Base-by-base conservation (phyloP, 2,797 vertebrate genomes). In the Triplophysa bombifrons region DNA sequence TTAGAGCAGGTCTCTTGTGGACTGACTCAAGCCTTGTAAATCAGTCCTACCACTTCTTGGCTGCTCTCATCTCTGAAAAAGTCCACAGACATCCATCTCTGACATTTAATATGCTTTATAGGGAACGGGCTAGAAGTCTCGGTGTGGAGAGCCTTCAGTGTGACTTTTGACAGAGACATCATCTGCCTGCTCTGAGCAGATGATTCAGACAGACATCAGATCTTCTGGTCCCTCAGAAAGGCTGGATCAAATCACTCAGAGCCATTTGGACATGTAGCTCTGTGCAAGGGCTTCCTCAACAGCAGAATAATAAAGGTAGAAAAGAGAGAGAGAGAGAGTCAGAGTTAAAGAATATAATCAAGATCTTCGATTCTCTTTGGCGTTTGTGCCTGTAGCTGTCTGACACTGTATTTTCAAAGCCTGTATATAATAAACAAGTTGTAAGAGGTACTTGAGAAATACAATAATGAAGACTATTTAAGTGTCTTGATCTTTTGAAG, bases 31-130 rank as follows among this genome's bases (percentile, higher is more conserved):
- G 80, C 66, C 58, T 46, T 70, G 48, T 60, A 78, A 64, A 71
- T 25, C 3, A 41, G 19, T 2, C 38, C 17, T 2, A 60, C 30
- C 58, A 70, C 50, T 22, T 76, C 64, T 58, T 25, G 71, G 60
- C 65, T 80, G 51, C 58, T 51, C 41, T 74, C 58, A 77, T 70
- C 38, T 13, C 27, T 81, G 22, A 56, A 76, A 82, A 80, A 27
- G 66, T 71, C 73, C 61, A 79, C 64, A 77, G 64, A 8, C n/a
- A 80, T 74, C 71, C 30, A 65, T 66, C 51, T 78, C 41, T 50
- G 69, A 65, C 48, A 48, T 65, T 74, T 74, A 65, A 65, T 74
- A 66, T 53, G 70, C 65, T 77, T 80, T 60, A 48, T 19, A 64
- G 71, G 44, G 30, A 72, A 30, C 56, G 50, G 41, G 61, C 48